phyloP scores from a whole-genome alignment of 2,888 invertebrate species.

The Keiferia lycopersicella region DNA sequence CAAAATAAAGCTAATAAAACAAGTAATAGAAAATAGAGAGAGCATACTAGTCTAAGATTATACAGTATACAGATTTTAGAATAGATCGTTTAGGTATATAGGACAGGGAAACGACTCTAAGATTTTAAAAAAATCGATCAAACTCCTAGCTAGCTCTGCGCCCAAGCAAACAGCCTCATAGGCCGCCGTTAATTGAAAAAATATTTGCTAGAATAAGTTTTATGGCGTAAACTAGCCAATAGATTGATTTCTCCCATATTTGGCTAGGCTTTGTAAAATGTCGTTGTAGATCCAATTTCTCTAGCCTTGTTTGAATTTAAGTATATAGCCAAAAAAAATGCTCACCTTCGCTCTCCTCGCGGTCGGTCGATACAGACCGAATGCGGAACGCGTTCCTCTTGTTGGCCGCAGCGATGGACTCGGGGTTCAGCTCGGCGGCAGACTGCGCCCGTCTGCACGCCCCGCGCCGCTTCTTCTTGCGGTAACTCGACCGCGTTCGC shows the following conservation, averaged over 20 bases:
- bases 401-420: constrained; percentile 83
- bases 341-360: constrained; percentile 79
- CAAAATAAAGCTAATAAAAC: constrained; percentile 40
- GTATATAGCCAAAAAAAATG: not conserved
- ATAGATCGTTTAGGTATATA: no score
- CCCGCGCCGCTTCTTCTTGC: constrained; percentile 79
- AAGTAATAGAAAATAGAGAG: constrained; percentile 29
- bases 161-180: no score
- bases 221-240: no score
- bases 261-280: no score
- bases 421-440: constrained; percentile 84
- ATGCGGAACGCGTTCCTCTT: constrained; percentile 83
- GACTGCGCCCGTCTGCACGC: constrained; percentile 85
- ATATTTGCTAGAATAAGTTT: no score
- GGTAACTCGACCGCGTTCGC: constrained; percentile 75
- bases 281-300: no score
- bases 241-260: no score
- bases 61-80: constrained; percentile 1
- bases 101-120: no score
- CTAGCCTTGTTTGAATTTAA: not conserved
- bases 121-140: no score
- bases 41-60: not conserved
- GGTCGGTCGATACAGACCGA: constrained; percentile 84
- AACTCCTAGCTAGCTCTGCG: no score
- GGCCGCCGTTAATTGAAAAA: no score